These are phyloP conservation scores for Drosophila tani DNA, from an alignment of 1,140 invertebrate genomes.

Conservation along the genomic window DNA sequence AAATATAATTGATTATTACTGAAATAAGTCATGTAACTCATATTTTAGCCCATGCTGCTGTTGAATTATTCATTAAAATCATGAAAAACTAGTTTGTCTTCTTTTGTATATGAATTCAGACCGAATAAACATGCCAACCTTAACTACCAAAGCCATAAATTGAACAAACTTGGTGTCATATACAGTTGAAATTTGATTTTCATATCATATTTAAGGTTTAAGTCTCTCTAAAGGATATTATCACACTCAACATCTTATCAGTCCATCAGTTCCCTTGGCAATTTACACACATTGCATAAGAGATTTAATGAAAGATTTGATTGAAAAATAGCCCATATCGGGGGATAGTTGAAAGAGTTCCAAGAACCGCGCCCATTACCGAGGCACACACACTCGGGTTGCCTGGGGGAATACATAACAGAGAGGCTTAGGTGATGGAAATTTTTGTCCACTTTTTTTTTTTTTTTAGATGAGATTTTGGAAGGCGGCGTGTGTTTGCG, in stretches of 20 bases:
- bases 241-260: background rate
- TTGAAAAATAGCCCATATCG: conserved; percentile 42
- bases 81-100: background rate
- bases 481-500: conserved; percentile 29
- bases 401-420: conserved; percentile 31
- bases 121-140: background rate
- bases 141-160: background rate
- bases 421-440: conserved; percentile 49
- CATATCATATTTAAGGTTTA: background rate
- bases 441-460: conserved; percentile 10
- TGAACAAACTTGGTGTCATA: background rate
- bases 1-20: conserved; percentile 7
- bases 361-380: conserved; percentile 38
- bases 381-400: conserved; percentile 8
- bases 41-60: too few species aligned
- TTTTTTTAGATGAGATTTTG: background rate
- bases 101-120: background rate
- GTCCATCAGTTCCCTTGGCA: conserved; percentile 3
- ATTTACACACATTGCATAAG: conserved; percentile 23
- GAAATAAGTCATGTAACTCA: conserved; percentile 1
- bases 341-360: conserved; percentile 29
- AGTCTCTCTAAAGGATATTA: background rate
- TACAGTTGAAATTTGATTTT: conserved; percentile 4
- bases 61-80: background rate
- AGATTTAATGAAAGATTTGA: conserved; percentile 16